Evolutionary conservation across 1,140 invertebrate genomes (phyloP).

Genomic region (Harpegnathos saltator): DNA sequence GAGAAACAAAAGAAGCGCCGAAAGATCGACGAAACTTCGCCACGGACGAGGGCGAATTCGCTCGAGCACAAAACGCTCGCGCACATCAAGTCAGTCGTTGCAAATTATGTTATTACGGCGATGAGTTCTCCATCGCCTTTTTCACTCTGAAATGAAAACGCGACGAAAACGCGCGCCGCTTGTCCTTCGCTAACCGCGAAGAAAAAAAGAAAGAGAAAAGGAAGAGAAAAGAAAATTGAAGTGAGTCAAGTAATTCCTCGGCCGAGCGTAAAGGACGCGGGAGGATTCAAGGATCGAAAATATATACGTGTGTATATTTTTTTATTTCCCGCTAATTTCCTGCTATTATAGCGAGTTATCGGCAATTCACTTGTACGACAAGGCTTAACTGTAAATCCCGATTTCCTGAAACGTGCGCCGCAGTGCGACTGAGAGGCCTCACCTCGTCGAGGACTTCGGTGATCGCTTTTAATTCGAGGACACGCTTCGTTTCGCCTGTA

Average conservation of each 20-base stretch:
- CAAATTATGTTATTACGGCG: no score
- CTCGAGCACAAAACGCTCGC: no score
- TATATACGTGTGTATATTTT: not conserved
- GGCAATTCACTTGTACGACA: not conserved
- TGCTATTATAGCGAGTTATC: constrained; percentile 11
- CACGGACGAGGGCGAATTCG: no score
- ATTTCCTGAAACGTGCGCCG: constrained; percentile 51
- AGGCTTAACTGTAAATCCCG: constrained; percentile 35
- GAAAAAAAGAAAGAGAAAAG: no score
- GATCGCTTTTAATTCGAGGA: constrained; percentile 70
- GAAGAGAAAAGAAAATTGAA: constrained; percentile 27
- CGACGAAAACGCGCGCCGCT: not conserved
- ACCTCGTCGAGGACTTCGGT: constrained; percentile 16
- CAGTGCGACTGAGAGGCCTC: constrained; percentile 19
- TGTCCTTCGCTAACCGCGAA: not conserved
- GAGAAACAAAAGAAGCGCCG: no score
- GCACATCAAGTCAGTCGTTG: no score
- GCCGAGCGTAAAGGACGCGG: not conserved
- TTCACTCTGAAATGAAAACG: no score
- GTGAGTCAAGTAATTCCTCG: constrained; percentile 15
- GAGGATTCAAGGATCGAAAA: constrained; percentile 28
- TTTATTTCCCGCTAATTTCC: constrained; percentile 19
- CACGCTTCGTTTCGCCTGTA: constrained; percentile 52
- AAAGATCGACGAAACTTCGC: no score
- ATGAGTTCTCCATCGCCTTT: no score